Conservation (phyloP, 2,888 invertebrate species). For the Opisthograptis luteolata region DNA sequence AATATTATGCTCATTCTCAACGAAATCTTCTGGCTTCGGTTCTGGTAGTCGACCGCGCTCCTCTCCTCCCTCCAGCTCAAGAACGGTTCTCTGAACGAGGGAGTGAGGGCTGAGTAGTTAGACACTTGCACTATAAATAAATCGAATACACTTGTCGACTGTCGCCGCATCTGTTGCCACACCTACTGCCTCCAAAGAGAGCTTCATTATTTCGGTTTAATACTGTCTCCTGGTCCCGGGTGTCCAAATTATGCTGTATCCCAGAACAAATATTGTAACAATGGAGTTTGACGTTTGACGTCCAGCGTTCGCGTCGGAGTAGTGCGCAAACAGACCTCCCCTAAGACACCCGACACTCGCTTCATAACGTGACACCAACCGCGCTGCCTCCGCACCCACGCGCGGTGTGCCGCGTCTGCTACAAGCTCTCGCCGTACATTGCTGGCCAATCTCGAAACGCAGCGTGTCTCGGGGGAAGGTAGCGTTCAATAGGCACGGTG, state of each 20-base stretch:
- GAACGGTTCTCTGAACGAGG: too few relatives aligned
- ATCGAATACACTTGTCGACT: too few relatives aligned
- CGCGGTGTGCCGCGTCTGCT: neutral
- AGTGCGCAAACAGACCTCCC: slow-evolving; percentile 54
- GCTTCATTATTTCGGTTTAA: neutral
- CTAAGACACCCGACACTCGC: slow-evolving; percentile 49
- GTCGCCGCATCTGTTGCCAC: neutral
- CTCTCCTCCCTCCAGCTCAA: too few relatives aligned
- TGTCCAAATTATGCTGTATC: slow-evolving; percentile 37
- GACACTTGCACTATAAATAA: too few relatives aligned
- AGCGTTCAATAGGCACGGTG: neutral
- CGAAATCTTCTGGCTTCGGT: too few relatives aligned
- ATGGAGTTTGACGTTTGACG: slow-evolving; percentile 42
- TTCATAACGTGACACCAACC: slow-evolving; percentile 42
- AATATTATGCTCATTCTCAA: too few relatives aligned
- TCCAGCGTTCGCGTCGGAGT: slow-evolving; percentile 21
- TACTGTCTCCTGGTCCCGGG: neutral
- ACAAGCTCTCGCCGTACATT: neutral
- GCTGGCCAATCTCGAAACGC: neutral
- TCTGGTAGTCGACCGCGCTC: too few relatives aligned
- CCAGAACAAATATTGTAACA: slow-evolving; percentile 50
- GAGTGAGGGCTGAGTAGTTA: too few relatives aligned
- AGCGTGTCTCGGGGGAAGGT: neutral
- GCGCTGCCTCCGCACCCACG: slow-evolving; percentile 30
- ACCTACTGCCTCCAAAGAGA: slow-evolving; percentile 4